A percentile compares a stretch with the other conserved stretches of the same genome.
phyloP scores from a whole-genome alignment of 2,797 vertebrate species.

The Salarias fasciatus region DNA sequence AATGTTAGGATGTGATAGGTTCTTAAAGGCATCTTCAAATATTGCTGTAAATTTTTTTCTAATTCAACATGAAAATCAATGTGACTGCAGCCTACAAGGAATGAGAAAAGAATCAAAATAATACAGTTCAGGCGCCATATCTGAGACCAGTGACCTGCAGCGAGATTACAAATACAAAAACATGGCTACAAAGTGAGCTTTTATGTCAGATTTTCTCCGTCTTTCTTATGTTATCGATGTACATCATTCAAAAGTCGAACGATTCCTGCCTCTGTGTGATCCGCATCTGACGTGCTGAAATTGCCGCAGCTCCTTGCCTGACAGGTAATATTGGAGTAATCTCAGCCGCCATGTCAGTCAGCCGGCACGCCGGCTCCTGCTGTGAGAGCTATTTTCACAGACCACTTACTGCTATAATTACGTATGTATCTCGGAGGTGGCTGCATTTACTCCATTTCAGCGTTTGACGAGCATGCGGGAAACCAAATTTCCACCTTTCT shows the following conservation, averaged over 20 bases:
- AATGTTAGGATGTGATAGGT: too few relatives aligned
- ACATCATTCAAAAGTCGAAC: neutral
- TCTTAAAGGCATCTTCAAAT: too few relatives aligned
- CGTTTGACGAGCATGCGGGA: neutral
- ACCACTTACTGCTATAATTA: neutral
- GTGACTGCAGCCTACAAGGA: too few relatives aligned
- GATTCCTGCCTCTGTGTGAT: neutral
- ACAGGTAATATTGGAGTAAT: slow-evolving; percentile 3
- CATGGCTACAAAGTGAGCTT: neutral
- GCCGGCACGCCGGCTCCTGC: slow-evolving; percentile 3
- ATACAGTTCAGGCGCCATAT: too few relatives aligned
- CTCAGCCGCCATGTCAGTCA: neutral
- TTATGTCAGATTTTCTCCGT: neutral
- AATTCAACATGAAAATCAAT: too few relatives aligned
- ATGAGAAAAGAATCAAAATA: too few relatives aligned
- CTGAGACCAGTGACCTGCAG: too few relatives aligned
- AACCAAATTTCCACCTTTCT: neutral
- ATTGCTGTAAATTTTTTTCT: too few relatives aligned
- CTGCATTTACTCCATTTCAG: neutral
- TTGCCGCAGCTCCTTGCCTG: neutral
- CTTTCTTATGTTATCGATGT: neutral
- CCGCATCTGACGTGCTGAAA: neutral
- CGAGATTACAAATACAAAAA: neutral
- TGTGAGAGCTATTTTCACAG: neutral
- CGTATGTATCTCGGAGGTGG: neutral